Evolutionary conservation across 2,888 invertebrate species (phyloP), one percentile per base, ranked within the genome.

Genomic region (Drosophila monieri): DNA sequence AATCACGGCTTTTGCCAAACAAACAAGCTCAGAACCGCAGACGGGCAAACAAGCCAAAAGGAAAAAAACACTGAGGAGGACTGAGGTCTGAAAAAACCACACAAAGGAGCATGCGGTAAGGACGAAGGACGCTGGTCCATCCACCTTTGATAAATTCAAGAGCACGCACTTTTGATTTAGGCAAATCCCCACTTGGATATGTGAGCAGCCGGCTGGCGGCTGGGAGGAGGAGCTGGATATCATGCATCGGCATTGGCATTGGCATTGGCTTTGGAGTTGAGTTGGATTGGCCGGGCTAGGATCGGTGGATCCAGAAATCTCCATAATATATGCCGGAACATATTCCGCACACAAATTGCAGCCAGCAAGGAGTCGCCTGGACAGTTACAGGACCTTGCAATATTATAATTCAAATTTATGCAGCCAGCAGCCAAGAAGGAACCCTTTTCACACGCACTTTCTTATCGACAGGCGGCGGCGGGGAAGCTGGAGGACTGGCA

Each of bases 291-390:
- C 57, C 57, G 49, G 47, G 18, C 12, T 41, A 15, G 61, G 18
- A 44, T 37, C 37, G 41, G 25, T 12, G 10, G 65, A 78, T 74
- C 71, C 85, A 78, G 73, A 77, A 88, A 89, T 91, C 90, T 89
- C 88, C 87, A 86, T 91, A 91, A 91, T 91, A 88, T 91, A 91
- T 91, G 90, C 91, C 89, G 80, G 83, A 90, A 88, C 91, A 91
- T 89, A 91, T 91, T 90, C 91, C 86, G 89, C 86, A 89, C 91
- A 91, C 91, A 91, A 91, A 91, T 91, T 91, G 91, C 88, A 89
- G 52, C 32, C 80, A 78, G 75, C 80, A 64, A 75, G 77, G 52
- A 56, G 54, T 68, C 78, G 72, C 55, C 62, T 30, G 53, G 27
- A 15, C 57, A 37, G 67, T 44, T 66, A 51, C 60, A 66, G 69